Base-by-base conservation (phyloP, 1,140 invertebrate genomes). In the Scaptomyza montana region DNA sequence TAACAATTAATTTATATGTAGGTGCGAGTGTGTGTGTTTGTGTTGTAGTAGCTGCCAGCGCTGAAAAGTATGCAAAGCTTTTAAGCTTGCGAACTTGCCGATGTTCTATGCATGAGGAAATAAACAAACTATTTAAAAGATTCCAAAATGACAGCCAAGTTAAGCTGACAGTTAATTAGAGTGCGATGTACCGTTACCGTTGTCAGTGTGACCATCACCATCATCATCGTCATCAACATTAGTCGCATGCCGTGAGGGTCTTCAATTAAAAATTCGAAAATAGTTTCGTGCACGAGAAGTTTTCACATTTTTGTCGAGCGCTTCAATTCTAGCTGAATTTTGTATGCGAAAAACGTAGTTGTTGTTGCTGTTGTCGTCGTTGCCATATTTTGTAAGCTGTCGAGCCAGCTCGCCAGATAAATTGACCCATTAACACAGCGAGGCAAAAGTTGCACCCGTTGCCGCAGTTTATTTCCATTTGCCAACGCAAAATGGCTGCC, bases 351-450 rank as follows among this genome's bases (percentile, higher is more conserved):
- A 33, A 33, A 33, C 55, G 46, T 47, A 28, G 7, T 59, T 46
- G 16, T 49, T 57, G 57, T 33, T 30, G n/a, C 45, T 68, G 39
- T 67, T 43, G 51, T 60, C 62, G 51, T 28, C 21, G 59, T 45
- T 77, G 74, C 62, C 69, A 78, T 77, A 86, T 81, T 85, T 75
- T 78, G 78, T 63, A 63, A 72, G 75, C 74, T 69, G 78, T 78
- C 66, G 59, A 28, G 49, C 41, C 49, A 80, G 59, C 19, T 51
- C 45, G 70, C 45, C 53, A 75, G 60, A 87, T 81, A 85, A 87
- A 85, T 87, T 85, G 78, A 87, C 72, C 82, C 81, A 85, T 85
- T 85, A 87, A 79, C 81, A 81, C 62, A 50, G 67, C 28, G 66
- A 65, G 51, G 59, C 25, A 49, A 87, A 85, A 81, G 78, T 73